These are phyloP conservation scores for Sebastes kiyomatsui DNA, from an alignment of 2,797 vertebrate genomes.

Conservation along the genomic window DNA sequence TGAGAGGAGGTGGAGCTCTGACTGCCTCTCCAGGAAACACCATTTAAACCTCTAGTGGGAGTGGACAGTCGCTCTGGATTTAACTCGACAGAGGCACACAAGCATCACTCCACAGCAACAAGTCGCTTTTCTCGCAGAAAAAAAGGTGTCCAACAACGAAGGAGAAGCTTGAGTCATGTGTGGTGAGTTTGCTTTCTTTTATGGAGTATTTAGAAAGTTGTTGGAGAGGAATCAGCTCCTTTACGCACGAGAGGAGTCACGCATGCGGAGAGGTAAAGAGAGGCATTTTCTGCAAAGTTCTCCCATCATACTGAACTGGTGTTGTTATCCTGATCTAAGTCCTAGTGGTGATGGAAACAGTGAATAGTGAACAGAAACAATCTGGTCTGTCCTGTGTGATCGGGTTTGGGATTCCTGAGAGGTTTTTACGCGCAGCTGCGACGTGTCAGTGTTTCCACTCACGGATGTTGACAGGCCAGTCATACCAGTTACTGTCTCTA, in stretches of 20 bases:
- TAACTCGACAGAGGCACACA: conserved; percentile 4
- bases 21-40: conserved; percentile 42
- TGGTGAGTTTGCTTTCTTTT: conserved; percentile 67
- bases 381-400: neutral
- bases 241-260: conserved; percentile 3
- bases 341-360: neutral
- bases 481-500: neutral
- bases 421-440: conserved; percentile 41
- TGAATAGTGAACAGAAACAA: too few species aligned
- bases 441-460: conserved; percentile 67
- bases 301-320: neutral
- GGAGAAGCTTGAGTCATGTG: conserved; percentile 75
- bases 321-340: neutral
- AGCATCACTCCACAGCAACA: conserved; percentile 45
- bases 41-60: conserved; percentile 59
- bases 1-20: conserved; percentile 45
- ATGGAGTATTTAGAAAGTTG: neutral
- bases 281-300: neutral
- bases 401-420: neutral
- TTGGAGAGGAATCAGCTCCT: neutral
- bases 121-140: neutral
- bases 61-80: conserved; percentile 32
- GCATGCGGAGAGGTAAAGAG: neutral
- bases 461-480: neutral
- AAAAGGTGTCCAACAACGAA: neutral